Evolutionary conservation across 1,140 invertebrate species (phyloP).

Genomic region (Nymphalis io): DNA sequence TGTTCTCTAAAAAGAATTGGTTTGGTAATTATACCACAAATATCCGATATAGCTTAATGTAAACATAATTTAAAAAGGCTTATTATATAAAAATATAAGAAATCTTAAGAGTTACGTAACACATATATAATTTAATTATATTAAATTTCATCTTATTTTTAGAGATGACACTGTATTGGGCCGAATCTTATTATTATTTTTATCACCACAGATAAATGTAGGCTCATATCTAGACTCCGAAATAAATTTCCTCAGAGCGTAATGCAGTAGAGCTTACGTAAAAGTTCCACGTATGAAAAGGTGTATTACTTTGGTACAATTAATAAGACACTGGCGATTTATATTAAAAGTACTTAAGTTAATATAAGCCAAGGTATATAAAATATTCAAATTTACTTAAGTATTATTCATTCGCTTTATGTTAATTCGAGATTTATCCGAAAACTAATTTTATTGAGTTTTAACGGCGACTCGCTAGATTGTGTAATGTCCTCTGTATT

Average conservation of each 20-base stretch:
- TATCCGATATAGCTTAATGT: too few relatives aligned
- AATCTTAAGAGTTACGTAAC: neutral
- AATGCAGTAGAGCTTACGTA: slow-evolving; percentile 70
- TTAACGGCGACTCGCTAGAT: too few relatives aligned
- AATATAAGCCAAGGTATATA: neutral
- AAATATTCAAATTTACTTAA: too few relatives aligned
- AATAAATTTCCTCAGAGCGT: slow-evolving; percentile 67
- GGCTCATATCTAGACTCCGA: slow-evolving; percentile 57
- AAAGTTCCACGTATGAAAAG: slow-evolving; percentile 75
- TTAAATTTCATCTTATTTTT: neutral
- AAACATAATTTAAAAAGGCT: too few relatives aligned
- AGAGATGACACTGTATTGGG: neutral
- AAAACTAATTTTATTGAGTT: too few relatives aligned
- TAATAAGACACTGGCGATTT: slow-evolving; percentile 36
- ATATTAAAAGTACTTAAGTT: slow-evolving; percentile 14
- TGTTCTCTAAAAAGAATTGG: too few relatives aligned
- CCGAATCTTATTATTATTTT: slow-evolving; percentile 46
- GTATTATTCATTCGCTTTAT: neutral
- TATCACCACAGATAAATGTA: slow-evolving; percentile 50
- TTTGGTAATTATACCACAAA: too few relatives aligned
- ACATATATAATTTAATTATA: neutral
- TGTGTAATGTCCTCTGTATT: too few relatives aligned
- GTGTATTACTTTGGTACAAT: slow-evolving; percentile 45
- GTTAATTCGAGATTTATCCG: too few relatives aligned
- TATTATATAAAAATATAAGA: too few relatives aligned